Evolutionary conservation across 2,888 invertebrate genomes (phyloP).

Genomic region (Drosophila fungiperda): DNA sequence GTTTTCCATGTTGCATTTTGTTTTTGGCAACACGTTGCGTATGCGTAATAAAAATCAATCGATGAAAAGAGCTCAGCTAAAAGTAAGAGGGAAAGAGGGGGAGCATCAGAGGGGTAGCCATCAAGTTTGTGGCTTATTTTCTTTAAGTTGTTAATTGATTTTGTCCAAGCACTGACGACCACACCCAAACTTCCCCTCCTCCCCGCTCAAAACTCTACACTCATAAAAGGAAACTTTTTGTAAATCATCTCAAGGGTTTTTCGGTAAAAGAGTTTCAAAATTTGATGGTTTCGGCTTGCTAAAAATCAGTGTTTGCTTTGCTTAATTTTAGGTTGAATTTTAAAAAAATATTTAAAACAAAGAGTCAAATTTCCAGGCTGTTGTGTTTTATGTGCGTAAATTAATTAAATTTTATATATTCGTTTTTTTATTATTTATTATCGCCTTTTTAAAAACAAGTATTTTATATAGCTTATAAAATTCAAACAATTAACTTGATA

Average conservation of each 20-base stretch:
- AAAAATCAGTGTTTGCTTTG: too few species aligned
- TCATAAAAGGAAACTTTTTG: neutral
- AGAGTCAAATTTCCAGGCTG: neutral
- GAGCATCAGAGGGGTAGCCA: neutral
- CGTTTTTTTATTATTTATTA: neutral
- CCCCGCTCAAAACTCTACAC: neutral
- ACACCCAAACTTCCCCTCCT: neutral
- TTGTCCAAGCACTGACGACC: constrained; percentile 42
- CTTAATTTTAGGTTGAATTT: too few species aligned
- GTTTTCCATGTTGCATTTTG: constrained; percentile 25
- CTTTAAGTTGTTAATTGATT: constrained; percentile 73
- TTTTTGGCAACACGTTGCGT: constrained; percentile 23
- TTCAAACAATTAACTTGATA: too few species aligned
- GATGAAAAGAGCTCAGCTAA: constrained; percentile 19
- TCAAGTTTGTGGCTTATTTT: constrained; percentile 46
- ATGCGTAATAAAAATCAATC: constrained; percentile 41
- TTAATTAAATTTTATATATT: neutral
- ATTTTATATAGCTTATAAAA: too few species aligned
- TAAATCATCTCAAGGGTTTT: neutral
- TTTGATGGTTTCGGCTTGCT: too few species aligned
- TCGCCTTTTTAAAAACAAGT: neutral
- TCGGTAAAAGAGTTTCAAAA: neutral
- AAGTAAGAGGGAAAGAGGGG: neutral
- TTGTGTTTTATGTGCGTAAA: neutral
- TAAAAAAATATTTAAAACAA: neutral